Evolutionary conservation across 2,888 invertebrate species (phyloP).

Genomic region (Clanis bilineata): DNA sequence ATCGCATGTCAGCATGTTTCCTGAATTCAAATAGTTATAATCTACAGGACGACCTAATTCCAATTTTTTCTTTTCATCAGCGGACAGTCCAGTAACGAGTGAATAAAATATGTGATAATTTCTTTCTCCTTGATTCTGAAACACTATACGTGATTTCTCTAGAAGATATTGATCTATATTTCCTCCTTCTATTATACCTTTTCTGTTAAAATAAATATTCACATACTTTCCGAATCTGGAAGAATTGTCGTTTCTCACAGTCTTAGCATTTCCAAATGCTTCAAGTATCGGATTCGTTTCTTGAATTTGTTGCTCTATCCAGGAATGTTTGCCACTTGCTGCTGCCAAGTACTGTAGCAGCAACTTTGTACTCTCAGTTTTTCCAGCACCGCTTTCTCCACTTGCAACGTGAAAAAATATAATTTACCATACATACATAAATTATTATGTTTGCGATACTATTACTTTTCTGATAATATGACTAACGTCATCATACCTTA

Average conservation of each 20-base stretch:
- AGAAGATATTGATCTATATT: slow-evolving; percentile 96
- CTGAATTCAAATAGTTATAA: slow-evolving; percentile 92
- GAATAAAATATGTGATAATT: slow-evolving; percentile 99
- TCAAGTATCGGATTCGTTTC: slow-evolving; percentile 98
- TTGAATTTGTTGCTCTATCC: slow-evolving; percentile 98
- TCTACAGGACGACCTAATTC: slow-evolving; percentile 88
- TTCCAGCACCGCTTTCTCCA: slow-evolving; percentile 98
- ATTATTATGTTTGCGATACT: neutral
- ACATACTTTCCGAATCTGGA: slow-evolving; percentile 98
- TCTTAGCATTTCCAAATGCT: slow-evolving; percentile 98
- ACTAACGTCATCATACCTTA: slow-evolving; percentile 84
- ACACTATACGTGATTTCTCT: slow-evolving; percentile 96
- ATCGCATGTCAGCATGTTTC: slow-evolving; percentile 88
- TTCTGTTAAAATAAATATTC: slow-evolving; percentile 91
- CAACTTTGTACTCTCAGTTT: slow-evolving; percentile 97
- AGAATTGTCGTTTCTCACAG: slow-evolving; percentile 97
- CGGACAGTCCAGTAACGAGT: slow-evolving; percentile 90
- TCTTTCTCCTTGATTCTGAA: slow-evolving; percentile 93
- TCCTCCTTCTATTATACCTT: slow-evolving; percentile 95
- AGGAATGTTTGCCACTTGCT: slow-evolving; percentile 96
- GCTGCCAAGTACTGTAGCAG: slow-evolving; percentile 96
- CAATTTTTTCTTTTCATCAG: slow-evolving; percentile 89
- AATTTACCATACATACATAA: neutral
- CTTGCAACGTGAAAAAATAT: slow-evolving; percentile 70
- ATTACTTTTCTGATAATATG: neutral